phyloP scores from a whole-genome alignment of 2,888 invertebrate genomes.

The Drosophila tripunctata region DNA sequence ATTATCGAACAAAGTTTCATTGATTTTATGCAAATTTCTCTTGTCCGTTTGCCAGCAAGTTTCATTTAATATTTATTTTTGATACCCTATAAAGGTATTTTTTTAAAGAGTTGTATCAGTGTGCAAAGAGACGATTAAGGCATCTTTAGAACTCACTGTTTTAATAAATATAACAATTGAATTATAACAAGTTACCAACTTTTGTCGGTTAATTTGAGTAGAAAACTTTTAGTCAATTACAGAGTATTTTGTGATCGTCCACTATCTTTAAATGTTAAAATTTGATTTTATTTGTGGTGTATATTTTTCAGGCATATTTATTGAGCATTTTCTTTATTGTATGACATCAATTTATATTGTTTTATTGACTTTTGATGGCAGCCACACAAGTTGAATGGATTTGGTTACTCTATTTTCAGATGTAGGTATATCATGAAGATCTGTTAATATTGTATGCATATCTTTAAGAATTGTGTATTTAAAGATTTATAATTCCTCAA shows the following conservation, averaged over 20 bases:
- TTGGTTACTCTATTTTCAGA: constrained; percentile 46
- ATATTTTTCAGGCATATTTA: constrained; percentile 50
- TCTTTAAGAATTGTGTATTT: constrained; percentile 32
- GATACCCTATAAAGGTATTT: constrained; percentile 15
- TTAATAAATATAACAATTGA: too few species aligned
- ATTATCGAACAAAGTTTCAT: constrained; percentile 51
- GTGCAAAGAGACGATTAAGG: too few species aligned
- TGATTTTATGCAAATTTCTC: constrained; percentile 73
- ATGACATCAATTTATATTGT: constrained; percentile 60
- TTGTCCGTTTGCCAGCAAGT: constrained; percentile 20
- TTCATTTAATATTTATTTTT: constrained; percentile 27
- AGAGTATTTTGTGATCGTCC: constrained; percentile 1
- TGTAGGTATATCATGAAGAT: constrained; percentile 36
- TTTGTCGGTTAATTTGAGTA: too few species aligned
- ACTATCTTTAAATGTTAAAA: background rate
- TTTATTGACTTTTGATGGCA: constrained; percentile 59
- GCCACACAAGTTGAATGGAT: constrained; percentile 68
- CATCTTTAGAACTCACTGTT: background rate
- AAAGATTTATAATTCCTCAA: constrained; percentile 69
- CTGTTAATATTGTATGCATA: constrained; percentile 39
- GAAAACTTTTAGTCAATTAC: background rate
- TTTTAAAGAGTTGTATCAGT: too few species aligned
- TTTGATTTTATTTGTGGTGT: constrained; percentile 18
- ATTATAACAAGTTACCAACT: too few species aligned
- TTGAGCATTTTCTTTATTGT: constrained; percentile 61